Conservation (phyloP, 2,888 invertebrate species). For the Melanostoma scalare region DNA sequence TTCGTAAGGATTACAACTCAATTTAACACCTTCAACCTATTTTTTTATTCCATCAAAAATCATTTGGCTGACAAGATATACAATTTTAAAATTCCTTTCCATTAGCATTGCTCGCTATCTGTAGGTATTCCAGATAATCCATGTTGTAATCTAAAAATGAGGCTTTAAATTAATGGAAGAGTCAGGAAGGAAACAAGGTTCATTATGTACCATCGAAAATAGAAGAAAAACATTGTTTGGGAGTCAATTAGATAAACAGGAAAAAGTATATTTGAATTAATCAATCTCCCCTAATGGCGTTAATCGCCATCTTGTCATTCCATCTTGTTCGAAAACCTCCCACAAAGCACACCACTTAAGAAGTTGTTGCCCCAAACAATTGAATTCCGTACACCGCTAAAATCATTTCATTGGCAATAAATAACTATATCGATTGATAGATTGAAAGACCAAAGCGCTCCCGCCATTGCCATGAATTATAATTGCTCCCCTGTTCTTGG, state of each 20-base stretch:
- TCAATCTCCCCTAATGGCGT: not conserved
- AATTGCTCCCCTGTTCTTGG: not conserved
- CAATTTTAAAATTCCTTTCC: too few species aligned
- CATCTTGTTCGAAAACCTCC: not conserved
- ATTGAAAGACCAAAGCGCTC: not conserved
- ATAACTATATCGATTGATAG: constrained; percentile 18
- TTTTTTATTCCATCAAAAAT: too few species aligned
- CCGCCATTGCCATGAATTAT: not conserved
- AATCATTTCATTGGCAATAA: not conserved
- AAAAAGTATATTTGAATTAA: not conserved
- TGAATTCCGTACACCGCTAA: not conserved
- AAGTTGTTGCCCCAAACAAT: not conserved
- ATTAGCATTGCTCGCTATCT: too few species aligned
- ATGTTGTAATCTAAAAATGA: too few species aligned
- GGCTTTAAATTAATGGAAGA: too few species aligned
- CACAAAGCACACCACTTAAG: not conserved
- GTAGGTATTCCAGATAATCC: too few species aligned
- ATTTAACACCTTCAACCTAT: too few species aligned
- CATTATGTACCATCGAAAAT: too few species aligned
- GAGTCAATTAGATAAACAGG: not conserved
- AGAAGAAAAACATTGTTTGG: not conserved
- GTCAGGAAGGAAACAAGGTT: too few species aligned
- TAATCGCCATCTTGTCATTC: too few species aligned
- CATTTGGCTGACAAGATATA: too few species aligned
- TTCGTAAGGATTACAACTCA: too few species aligned